Base-by-base conservation (phyloP, 2,888 invertebrate species). In the Metopia argyrocephala region DNA sequence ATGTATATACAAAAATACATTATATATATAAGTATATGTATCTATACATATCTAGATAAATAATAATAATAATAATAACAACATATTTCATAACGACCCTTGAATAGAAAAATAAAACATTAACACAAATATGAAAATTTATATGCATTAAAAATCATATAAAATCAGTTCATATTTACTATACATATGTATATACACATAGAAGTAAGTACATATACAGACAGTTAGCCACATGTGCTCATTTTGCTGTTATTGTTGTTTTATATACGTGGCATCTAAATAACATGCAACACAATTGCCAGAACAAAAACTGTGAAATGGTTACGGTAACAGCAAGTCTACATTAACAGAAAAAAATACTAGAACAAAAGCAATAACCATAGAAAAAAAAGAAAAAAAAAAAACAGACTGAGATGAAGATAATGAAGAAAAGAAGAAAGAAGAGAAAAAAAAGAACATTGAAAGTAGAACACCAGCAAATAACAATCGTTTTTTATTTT, bases 401-500 rank as follows among this genome's bases (percentile, higher is more conserved):
- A 38, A 38, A 38, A 12, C 31, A 12, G 3, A 12, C 9, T 12
- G 12, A 12, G 31, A 31, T 7, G 2, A 3, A 4, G 1, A 31
- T 2, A 7, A 6, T 0, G 12, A 31, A 31, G 12, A 7, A 31
- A 31, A 31, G 0, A 7, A 38, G 15, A 38, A 2, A 15, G 38
- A 15, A 15, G 15, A 6, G 6, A 38, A 6, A 31, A 12, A 38
- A 38, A 38, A 38, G 15, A 38, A 12, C 9, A 66, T 45, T 25
- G 25, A 50, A 74, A 81, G 61, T 70, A 54, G 54, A 38, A 38
- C 54, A 74, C 28, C 78, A 62, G 21, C 59, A 57, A 73, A 80
- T 76, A 80, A 74, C 69, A 69, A 73, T 62, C 18, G 31, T 57
- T 68, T 59, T 71, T 65, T 75, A 75, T 70, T 65, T 57, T 65